Evolutionary conservation across 2,888 invertebrate genomes (phyloP).

Genomic region (Entomobrya multifasciata): DNA sequence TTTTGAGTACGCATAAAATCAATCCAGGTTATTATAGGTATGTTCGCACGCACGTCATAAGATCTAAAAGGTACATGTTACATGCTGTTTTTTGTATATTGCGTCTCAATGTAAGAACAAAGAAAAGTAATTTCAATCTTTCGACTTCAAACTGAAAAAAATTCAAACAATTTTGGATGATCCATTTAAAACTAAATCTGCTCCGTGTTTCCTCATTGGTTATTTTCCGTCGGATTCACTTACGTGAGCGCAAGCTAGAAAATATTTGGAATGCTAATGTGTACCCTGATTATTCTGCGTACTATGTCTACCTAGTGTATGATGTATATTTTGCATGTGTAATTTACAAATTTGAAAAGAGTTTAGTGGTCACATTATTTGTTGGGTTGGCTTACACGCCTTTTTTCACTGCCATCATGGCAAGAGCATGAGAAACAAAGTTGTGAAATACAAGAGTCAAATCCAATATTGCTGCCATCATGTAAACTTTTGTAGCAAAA

Average conservation of each 20-base stretch:
- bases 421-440: conserved; percentile 48
- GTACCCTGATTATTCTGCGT: conserved; percentile 18
- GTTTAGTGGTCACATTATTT: conserved; percentile 52
- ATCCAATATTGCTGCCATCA: neutral
- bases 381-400: conserved; percentile 47
- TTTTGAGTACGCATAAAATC: conserved; percentile 29
- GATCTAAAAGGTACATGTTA: too few species aligned
- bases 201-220: too few species aligned
- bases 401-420: conserved; percentile 21
- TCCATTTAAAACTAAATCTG: too few species aligned
- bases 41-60: too few species aligned
- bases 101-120: too few species aligned
- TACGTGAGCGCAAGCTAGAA: too few species aligned
- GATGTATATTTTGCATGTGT: conserved; percentile 27
- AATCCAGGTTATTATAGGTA: too few species aligned
- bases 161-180: too few species aligned
- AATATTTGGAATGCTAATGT: neutral
- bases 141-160: too few species aligned
- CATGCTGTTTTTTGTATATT: too few species aligned
- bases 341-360: conserved; percentile 50
- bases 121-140: too few species aligned
- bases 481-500: conserved; percentile 8
- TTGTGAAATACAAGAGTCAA: conserved; percentile 42
- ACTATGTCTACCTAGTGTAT: neutral
- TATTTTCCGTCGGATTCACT: too few species aligned